phyloP scores from a whole-genome alignment of 2,888 invertebrate genomes.

The Cyaniris semiargus region DNA sequence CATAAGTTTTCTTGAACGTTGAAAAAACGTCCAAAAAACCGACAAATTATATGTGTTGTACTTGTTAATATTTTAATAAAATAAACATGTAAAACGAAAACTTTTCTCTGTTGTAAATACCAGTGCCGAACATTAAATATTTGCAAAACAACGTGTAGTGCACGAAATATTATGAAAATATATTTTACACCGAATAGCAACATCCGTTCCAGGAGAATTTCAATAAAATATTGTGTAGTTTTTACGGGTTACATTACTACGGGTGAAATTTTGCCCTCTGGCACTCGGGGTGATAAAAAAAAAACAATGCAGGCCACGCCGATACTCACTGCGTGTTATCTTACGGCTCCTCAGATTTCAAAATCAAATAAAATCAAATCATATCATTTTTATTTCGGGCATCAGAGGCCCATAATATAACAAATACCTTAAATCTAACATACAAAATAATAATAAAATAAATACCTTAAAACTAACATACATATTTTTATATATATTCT shows the following conservation, averaged over 20 bases:
- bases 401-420: too few species aligned
- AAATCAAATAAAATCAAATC: too few species aligned
- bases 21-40: too few species aligned
- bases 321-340: constrained; percentile 75
- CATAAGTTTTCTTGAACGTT: too few species aligned
- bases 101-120: neutral
- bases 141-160: neutral
- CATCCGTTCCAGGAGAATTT: neutral
- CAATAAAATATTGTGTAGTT: neutral
- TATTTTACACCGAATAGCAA: neutral
- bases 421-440: too few species aligned
- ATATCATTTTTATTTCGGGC: too few species aligned
- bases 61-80: neutral
- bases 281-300: constrained; percentile 43
- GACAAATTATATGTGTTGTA: too few species aligned
- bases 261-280: neutral
- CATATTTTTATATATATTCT: too few species aligned
- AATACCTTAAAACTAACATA: too few species aligned
- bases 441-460: too few species aligned
- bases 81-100: neutral
- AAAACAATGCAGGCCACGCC: constrained; percentile 56
- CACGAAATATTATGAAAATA: neutral
- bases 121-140: neutral
- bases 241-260: neutral
- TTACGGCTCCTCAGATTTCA: constrained; percentile 67